Percentiles rank a stretch among this genome's conserved stretches.
phyloP scores from a whole-genome alignment of 2,797 vertebrate genomes.

The Crypturellus tataupa region DNA sequence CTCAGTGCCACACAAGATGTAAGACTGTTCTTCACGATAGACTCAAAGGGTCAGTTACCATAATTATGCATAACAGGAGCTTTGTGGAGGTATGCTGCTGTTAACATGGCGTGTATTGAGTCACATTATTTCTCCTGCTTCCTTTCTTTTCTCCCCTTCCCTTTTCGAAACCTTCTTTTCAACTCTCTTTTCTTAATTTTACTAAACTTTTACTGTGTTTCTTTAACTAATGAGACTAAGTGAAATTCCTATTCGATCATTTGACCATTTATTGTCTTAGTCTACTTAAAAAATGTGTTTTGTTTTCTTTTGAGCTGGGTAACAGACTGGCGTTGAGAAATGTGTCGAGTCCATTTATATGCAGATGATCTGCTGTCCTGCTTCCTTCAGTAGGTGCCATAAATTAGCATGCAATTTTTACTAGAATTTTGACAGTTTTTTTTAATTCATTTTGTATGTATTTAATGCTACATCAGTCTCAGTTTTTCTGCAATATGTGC shows the following conservation, averaged over 20 bases:
- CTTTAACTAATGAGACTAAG: conserved; percentile 49
- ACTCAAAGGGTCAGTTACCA: background rate
- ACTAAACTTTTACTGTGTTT: background rate
- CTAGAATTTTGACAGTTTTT: conserved; percentile 53
- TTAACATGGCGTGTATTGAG: background rate
- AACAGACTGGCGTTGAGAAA: conserved; percentile 46
- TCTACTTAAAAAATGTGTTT: conserved; percentile 53
- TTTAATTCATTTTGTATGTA: conserved; percentile 55
- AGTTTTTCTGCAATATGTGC: conserved; percentile 52
- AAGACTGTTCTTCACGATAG: background rate
- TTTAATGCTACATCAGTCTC: conserved; percentile 63
- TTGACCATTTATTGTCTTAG: conserved; percentile 29
- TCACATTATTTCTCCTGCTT: background rate
- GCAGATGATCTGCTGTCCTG: conserved; percentile 72
- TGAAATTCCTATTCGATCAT: background rate
- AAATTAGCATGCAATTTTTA: conserved; percentile 75
- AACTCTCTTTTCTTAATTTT: background rate
- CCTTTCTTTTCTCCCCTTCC: background rate
- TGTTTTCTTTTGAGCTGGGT: conserved; percentile 43
- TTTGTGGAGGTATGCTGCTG: background rate
- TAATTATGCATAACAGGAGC: background rate
- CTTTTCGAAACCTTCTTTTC: background rate
- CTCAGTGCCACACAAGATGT: background rate
- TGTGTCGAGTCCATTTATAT: conserved; percentile 71
- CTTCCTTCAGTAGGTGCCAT: conserved; percentile 68